Evolutionary conservation across 2,888 invertebrate species (phyloP).

Genomic region (Pheosia tremula): DNA sequence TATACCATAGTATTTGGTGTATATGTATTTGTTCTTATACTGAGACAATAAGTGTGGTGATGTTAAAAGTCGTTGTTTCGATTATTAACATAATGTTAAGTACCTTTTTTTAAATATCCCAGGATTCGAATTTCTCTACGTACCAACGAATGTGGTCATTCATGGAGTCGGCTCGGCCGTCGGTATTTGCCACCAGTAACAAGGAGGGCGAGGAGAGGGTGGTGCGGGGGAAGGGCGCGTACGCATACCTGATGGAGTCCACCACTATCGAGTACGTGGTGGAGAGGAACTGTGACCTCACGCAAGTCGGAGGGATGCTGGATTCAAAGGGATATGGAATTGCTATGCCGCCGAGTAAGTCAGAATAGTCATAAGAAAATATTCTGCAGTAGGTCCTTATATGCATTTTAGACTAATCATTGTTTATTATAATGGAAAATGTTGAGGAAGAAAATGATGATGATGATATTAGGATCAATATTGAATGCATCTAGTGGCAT

Average conservation of each 20-base stretch:
- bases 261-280: conserved; percentile 98
- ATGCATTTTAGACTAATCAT: no score
- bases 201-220: conserved; percentile 96
- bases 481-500: no score
- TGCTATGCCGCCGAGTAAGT: conserved; percentile 95
- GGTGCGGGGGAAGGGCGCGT: conserved; percentile 91
- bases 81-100: no score
- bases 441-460: no score
- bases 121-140: conserved; percentile 97
- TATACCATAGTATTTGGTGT: no score
- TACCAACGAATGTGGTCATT: conserved; percentile 98
- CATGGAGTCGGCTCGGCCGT: conserved; percentile 95
- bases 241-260: conserved; percentile 99
- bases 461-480: no score
- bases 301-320: conserved; percentile 95
- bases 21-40: no score
- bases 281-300: conserved; percentile 94
- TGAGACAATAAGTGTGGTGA: no score
- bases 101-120: not conserved
- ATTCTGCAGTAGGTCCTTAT: not conserved
- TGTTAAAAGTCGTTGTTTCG: no score
- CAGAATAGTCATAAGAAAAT: not conserved
- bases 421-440: no score
- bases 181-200: conserved; percentile 94
- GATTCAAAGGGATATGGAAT: conserved; percentile 98